Evolutionary conservation across 2,797 vertebrate species (phyloP).

Genomic region (Sebastes cheni): DNA sequence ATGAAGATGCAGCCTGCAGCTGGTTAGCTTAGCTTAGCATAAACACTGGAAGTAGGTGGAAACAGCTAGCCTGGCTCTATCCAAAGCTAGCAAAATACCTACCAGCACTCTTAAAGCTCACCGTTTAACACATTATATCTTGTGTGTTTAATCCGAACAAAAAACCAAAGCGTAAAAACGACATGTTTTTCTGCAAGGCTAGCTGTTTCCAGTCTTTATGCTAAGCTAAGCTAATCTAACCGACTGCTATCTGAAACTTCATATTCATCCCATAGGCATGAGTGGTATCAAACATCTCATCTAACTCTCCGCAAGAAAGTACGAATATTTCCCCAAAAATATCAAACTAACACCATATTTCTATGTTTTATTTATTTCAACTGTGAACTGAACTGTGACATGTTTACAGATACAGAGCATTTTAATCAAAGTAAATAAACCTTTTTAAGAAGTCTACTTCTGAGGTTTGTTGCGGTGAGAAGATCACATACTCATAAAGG

Average conservation of each 20-base stretch:
- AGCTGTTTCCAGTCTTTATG: not conserved
- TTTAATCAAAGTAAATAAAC: not conserved
- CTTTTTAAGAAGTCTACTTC: not conserved
- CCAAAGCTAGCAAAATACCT: not conserved
- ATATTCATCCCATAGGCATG: not conserved
- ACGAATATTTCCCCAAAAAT: not conserved
- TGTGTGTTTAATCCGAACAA: not conserved
- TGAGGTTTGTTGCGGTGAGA: slow-evolving; percentile 2
- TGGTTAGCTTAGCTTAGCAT: not conserved
- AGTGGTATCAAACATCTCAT: not conserved
- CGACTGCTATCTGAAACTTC: not conserved
- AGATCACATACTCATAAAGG: not conserved
- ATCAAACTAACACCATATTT: not conserved
- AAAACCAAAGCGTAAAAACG: not conserved
- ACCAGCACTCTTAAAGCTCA: not conserved
- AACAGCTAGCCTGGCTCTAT: not conserved
- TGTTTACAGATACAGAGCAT: slow-evolving; percentile 28
- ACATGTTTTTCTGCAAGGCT: not conserved
- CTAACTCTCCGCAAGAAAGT: not conserved
- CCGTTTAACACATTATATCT: not conserved
- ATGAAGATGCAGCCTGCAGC: not conserved
- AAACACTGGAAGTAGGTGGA: not conserved
- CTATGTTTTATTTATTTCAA: slow-evolving; percentile 7
- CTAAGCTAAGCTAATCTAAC: not conserved
- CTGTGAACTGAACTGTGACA: slow-evolving; percentile 11